Evolutionary conservation across 2,113 vertebrate species (phyloP).

Genomic region (Plotosus lineatus): DNA sequence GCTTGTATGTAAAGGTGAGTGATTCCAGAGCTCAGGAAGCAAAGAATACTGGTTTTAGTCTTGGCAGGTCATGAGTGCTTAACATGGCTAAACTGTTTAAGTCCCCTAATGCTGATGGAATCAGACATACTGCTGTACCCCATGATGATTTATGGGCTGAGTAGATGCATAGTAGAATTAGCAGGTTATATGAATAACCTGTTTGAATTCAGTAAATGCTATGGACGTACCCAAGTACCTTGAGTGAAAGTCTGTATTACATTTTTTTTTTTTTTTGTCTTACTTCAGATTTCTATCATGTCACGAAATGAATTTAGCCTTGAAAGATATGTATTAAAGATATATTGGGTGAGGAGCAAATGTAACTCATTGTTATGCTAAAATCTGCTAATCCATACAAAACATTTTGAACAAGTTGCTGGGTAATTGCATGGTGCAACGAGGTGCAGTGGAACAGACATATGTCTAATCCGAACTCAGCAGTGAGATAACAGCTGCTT

Average conservation of each 20-base stretch:
- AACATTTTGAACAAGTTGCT: background rate
- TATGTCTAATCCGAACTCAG: background rate
- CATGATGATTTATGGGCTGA: background rate
- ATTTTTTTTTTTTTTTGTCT: background rate
- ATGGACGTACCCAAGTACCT: background rate
- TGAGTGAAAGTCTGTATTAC: constrained; percentile 1
- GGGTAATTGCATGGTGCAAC: background rate
- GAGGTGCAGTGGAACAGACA: background rate
- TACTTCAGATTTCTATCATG: background rate
- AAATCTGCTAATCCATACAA: background rate
- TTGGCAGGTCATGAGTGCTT: constrained; percentile 16
- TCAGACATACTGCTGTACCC: constrained; percentile 1
- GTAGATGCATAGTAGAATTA: background rate
- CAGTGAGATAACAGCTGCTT: background rate
- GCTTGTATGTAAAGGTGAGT: background rate
- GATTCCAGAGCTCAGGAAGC: constrained; percentile 19
- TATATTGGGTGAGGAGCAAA: background rate
- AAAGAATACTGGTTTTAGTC: background rate
- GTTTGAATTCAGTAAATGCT: background rate
- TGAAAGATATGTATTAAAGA: no score
- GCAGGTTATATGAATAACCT: background rate
- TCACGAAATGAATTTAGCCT: no score
- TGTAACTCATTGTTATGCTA: background rate
- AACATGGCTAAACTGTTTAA: constrained; percentile 32
- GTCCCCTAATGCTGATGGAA: constrained; percentile 3